Percentiles rank a stretch among this genome's conserved stretches.
phyloP scores from a whole-genome alignment of 2,113 vertebrate genomes.

The Sigmodon hispidus region DNA sequence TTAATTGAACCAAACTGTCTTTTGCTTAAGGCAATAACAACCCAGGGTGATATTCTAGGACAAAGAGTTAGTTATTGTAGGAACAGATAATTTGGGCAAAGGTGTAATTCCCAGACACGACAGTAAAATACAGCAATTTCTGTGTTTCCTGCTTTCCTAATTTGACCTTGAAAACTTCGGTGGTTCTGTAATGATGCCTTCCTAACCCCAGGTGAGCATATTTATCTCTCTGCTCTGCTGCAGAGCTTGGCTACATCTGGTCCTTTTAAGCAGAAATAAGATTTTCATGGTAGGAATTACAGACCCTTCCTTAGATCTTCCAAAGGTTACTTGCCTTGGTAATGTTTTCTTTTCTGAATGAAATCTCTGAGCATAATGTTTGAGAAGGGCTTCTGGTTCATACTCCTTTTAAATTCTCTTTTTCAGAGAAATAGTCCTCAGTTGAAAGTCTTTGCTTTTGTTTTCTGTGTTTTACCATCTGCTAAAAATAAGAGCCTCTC shows the following conservation, averaged over 20 bases:
- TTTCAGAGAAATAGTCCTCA: not conserved
- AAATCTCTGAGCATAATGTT: too few species aligned
- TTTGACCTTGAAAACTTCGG: constrained; percentile 68
- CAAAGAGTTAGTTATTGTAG: not conserved
- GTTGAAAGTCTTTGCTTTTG: constrained; percentile 1
- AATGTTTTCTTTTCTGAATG: not conserved
- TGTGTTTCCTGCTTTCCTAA: constrained; percentile 45
- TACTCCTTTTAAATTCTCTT: not conserved
- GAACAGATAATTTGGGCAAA: not conserved
- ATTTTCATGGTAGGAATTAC: constrained; percentile 8
- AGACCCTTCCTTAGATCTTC: not conserved
- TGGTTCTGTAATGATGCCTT: constrained; percentile 63
- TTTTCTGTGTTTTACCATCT: not conserved
- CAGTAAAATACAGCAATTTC: constrained; percentile 49
- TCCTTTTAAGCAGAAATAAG: constrained; percentile 41
- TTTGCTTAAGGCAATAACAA: not conserved
- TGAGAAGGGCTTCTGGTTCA: not conserved
- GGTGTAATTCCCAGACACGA: constrained; percentile 45
- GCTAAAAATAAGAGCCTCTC: not conserved
- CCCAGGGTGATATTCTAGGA: constrained; percentile 20
- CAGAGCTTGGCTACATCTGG: not conserved
- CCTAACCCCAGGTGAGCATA: constrained; percentile 30
- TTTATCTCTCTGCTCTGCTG: constrained; percentile 51
- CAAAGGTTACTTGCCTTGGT: not conserved
- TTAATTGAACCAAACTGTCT: not conserved